Conservation (phyloP, 2,888 invertebrate species). For the Julus scandinavius region DNA sequence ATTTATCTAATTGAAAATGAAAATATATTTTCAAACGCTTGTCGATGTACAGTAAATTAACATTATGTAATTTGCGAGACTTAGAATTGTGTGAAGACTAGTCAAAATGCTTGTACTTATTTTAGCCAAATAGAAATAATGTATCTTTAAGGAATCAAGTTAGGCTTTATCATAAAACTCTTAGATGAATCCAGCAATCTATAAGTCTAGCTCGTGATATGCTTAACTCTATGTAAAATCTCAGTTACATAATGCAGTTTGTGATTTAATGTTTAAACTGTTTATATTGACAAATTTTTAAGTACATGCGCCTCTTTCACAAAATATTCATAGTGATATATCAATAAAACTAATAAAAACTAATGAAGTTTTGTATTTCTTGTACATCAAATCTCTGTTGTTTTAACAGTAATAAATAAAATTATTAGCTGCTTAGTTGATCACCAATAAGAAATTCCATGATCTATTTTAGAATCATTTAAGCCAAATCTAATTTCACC, state of each 20-base stretch:
- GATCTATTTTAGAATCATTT: background rate
- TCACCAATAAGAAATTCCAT: background rate
- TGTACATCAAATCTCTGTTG: background rate
- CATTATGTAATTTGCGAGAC: background rate
- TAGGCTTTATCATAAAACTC: background rate
- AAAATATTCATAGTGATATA: background rate
- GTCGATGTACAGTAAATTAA: background rate
- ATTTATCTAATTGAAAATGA: no score
- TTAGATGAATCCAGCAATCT: background rate
- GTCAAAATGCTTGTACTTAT: background rate
- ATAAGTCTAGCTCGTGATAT: background rate
- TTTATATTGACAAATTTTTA: background rate
- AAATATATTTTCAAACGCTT: no score
- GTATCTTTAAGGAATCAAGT: background rate
- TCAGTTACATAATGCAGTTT: background rate
- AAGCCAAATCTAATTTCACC: background rate
- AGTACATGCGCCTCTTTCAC: background rate
- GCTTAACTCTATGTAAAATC: no score
- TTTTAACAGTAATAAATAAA: slow-evolving; percentile 1
- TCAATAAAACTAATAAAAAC: no score
- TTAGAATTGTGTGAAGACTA: background rate
- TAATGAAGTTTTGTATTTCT: background rate
- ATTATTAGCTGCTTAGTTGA: background rate
- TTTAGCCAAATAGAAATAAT: background rate
- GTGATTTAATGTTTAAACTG: background rate